These are phyloP conservation scores for Prietella phreatophila DNA, from an alignment of 2,113 vertebrate species.

Conservation along the genomic window DNA sequence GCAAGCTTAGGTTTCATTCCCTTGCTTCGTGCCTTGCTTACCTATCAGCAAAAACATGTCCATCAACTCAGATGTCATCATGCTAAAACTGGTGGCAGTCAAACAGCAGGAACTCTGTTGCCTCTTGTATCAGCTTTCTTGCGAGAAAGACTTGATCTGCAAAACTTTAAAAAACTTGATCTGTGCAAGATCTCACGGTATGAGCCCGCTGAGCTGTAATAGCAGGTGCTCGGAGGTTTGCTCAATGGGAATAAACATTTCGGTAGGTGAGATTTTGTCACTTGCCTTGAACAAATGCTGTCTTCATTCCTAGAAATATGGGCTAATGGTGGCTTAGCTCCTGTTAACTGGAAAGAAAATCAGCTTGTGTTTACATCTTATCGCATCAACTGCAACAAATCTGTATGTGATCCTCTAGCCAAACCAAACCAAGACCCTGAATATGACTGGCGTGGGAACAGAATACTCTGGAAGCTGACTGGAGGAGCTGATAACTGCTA, in stretches of 20 bases:
- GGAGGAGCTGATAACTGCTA: conserved; percentile 53
- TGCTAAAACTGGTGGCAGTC: conserved; percentile 73
- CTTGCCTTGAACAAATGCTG: background rate
- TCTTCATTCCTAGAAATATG: background rate
- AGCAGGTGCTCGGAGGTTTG: conserved; percentile 37
- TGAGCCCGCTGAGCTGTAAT: conserved; percentile 28
- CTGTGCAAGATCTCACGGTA: conserved; percentile 30
- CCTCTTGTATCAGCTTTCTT: conserved; percentile 60
- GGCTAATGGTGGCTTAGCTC: conserved; percentile 3
- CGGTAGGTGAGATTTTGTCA: conserved; percentile 25
- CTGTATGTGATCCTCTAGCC: conserved; percentile 42
- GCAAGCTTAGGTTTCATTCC: conserved; percentile 62
- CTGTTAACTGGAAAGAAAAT: conserved; percentile 31
- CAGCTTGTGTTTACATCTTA: conserved; percentile 16
- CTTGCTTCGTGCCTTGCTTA: conserved; percentile 56
- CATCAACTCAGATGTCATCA: conserved; percentile 70
- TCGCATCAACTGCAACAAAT: conserved; percentile 43
- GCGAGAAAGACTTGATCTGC: conserved; percentile 47
- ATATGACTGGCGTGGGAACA: conserved; percentile 47
- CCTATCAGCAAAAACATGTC: conserved; percentile 70
- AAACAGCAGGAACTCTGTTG: conserved; percentile 63
- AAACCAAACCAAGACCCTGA: conserved; percentile 56
- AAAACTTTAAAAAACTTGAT: conserved; percentile 37
- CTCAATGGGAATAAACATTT: conserved; percentile 31
- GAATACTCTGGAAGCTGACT: conserved; percentile 32